Conservation (phyloP, 1,140 invertebrate genomes). For the Tachypleus tridentatus region DNA sequence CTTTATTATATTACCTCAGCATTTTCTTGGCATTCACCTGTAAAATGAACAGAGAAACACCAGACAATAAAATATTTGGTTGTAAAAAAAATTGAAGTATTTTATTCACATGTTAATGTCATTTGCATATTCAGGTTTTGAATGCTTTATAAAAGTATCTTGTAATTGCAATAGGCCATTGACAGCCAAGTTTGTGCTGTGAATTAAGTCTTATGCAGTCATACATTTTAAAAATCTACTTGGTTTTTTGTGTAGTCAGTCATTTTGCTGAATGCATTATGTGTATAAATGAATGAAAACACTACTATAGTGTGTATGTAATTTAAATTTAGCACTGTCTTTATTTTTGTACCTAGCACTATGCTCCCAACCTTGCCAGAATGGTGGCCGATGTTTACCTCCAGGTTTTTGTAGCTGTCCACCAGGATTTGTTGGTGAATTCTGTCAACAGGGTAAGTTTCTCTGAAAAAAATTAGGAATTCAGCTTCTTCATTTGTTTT, state of each 20-base stretch:
- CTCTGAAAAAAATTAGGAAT: not conserved
- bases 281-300: no score
- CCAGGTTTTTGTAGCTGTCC: constrained; percentile 34
- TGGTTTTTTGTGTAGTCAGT: constrained; percentile 20
- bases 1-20: no score
- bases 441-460: constrained; percentile 30
- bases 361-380: constrained; percentile 33
- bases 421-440: constrained; percentile 29
- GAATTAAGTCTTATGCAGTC: constrained; percentile 4
- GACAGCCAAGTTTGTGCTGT: no score
- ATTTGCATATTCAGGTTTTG: no score
- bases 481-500: no score
- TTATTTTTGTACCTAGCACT: constrained; percentile 17
- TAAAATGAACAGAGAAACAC: no score
- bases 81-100: no score
- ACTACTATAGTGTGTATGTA: not conserved
- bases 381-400: constrained; percentile 32
- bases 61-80: no score
- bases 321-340: constrained; percentile 3
- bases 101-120: no score
- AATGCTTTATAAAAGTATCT: no score
- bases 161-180: no score
- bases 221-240: constrained; percentile 12
- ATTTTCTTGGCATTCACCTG: no score
- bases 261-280: not conserved